Percentiles rank a stretch among this genome's conserved stretches.
Conservation (phyloP, 2,888 invertebrate genomes). For the Mamestra brassicae region DNA sequence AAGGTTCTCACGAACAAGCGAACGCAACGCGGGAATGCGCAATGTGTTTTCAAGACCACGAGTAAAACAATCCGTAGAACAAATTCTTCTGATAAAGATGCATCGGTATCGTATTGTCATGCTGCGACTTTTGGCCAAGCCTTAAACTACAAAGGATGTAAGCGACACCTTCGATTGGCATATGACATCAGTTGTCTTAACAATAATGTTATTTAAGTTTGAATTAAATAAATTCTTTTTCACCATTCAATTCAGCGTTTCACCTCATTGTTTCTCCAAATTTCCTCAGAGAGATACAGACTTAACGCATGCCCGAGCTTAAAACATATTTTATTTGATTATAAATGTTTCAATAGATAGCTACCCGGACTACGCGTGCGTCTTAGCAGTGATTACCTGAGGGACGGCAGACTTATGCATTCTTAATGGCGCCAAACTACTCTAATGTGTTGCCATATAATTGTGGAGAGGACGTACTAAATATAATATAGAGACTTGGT, state of each 20-base stretch:
- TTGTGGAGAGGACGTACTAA: conserved; percentile 43
- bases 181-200: not conserved
- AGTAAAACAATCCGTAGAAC: too few species aligned
- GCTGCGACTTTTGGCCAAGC: too few species aligned
- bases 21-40: not conserved
- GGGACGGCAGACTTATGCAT: conserved; percentile 60
- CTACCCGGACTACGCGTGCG: conserved; percentile 33
- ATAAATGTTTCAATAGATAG: conserved; percentile 63
- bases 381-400: conserved; percentile 61
- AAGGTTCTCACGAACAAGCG: not conserved
- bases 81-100: too few species aligned
- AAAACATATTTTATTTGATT: conserved; percentile 57
- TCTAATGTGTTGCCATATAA: conserved; percentile 57
- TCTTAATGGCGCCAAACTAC: conserved; percentile 57
- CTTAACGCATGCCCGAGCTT: conserved; percentile 24
- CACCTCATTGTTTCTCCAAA: not conserved
- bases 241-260: not conserved
- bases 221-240: not conserved
- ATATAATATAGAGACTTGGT: conserved; percentile 13
- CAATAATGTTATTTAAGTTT: too few species aligned
- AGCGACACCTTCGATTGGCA: not conserved
- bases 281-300: conserved; percentile 10
- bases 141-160: not conserved
- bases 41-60: too few species aligned
- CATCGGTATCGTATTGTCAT: too few species aligned